phyloP scores from a whole-genome alignment of 2,797 vertebrate genomes.

The Otolemur crassicaudatus region DNA sequence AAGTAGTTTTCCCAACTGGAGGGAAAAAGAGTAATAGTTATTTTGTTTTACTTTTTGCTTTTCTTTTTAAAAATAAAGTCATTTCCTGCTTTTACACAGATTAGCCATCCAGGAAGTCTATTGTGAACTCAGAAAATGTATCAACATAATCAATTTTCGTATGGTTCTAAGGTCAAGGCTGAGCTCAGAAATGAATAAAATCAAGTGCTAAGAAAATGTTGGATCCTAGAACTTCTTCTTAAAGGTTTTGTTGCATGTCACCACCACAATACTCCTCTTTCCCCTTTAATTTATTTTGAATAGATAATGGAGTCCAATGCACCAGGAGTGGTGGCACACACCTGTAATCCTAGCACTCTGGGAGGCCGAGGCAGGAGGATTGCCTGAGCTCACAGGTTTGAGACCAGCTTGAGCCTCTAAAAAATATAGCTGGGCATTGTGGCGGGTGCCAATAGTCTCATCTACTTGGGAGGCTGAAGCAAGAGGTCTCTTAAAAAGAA shows the following conservation, averaged over 20 bases:
- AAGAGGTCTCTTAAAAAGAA: no score
- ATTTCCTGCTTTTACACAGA: constrained; percentile 13
- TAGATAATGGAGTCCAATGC: background rate
- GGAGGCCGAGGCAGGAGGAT: no score
- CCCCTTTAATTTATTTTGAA: background rate
- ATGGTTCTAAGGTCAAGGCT: background rate
- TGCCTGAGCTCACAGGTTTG: no score
- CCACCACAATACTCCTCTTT: no score
- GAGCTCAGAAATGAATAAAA: background rate
- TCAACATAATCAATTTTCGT: background rate
- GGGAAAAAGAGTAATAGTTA: background rate
- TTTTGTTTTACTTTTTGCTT: background rate
- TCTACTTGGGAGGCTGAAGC: no score
- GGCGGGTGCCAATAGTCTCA: no score
- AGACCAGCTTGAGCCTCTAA: no score
- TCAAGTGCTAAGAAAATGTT: background rate
- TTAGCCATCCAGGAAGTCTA: background rate
- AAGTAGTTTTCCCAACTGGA: background rate
- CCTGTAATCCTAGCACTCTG: no score
- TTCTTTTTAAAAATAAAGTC: constrained; percentile 46
- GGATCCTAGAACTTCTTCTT: background rate
- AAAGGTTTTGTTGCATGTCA: background rate
- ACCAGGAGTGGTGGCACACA: no score
- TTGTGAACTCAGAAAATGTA: background rate
- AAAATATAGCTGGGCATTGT: no score